Percentiles rank a stretch among this genome's conserved stretches.
phyloP scores from a whole-genome alignment of 2,888 invertebrate species.

The Panorpa germanica region DNA sequence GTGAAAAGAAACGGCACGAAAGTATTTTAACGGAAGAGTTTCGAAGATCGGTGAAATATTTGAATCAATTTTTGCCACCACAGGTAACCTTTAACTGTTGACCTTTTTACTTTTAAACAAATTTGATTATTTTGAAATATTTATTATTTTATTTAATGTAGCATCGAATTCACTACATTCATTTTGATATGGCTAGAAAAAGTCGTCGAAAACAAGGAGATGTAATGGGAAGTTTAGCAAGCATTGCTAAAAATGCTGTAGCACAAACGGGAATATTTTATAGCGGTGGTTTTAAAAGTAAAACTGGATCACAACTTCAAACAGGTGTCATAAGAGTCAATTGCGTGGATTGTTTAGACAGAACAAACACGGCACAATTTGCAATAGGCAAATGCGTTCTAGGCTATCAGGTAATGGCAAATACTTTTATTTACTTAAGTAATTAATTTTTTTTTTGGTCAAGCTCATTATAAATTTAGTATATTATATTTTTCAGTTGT shows the following conservation, averaged over 20 bases:
- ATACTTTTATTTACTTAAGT: too few relatives aligned
- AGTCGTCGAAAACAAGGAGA: constrained; percentile 37
- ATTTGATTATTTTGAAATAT: not conserved
- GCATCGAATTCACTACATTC: constrained; percentile 72
- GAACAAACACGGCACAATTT: constrained; percentile 98
- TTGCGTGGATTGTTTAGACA: constrained; percentile 96
- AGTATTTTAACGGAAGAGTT: constrained; percentile 80
- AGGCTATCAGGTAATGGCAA: too few relatives aligned
- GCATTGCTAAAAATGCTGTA: constrained; percentile 73
- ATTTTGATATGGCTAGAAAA: constrained; percentile 89
- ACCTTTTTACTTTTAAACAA: not conserved
- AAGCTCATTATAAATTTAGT: too few relatives aligned
- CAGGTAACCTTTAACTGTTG: constrained; percentile 26
- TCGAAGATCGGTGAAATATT: constrained; percentile 63
- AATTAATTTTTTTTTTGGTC: too few relatives aligned
- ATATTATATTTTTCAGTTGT: constrained; percentile 51
- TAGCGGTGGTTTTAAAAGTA: constrained; percentile 20
- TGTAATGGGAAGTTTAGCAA: constrained; percentile 70
- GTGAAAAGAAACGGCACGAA: constrained; percentile 90
- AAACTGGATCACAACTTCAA: constrained; percentile 31
- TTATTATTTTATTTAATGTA: not conserved
- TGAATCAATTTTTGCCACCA: constrained; percentile 88
- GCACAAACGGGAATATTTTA: constrained; percentile 82
- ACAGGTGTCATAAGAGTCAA: constrained; percentile 85
- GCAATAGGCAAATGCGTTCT: constrained; percentile 85